Conservation (phyloP, 1,140 invertebrate species). For the Physella acuta region DNA sequence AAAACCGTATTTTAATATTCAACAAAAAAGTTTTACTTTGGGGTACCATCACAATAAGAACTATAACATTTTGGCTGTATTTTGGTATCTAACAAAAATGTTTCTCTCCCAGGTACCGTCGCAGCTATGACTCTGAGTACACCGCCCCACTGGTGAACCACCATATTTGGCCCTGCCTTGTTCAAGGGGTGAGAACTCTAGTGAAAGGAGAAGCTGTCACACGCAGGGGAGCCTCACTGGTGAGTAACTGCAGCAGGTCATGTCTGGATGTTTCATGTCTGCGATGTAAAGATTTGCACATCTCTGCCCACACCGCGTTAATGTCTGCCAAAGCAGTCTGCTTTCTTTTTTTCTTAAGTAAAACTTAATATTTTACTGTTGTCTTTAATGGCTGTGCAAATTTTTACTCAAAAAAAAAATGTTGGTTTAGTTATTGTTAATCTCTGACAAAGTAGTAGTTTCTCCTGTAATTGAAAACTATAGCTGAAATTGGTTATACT, state of each 20-base stretch:
- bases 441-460: no score
- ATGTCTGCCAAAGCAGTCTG: not conserved
- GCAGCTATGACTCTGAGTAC: constrained; percentile 60
- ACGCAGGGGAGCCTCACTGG: constrained; percentile 52
- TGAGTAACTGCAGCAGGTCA: constrained; percentile 14
- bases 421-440: not conserved
- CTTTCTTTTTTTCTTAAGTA: not conserved
- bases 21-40: no score
- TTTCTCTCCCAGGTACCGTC: constrained; percentile 60
- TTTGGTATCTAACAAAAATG: no score
- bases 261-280: not conserved
- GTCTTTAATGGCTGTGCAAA: not conserved
- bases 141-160: constrained; percentile 58
- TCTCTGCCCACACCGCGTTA: not conserved
- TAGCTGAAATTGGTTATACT: no score
- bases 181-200: constrained; percentile 48
- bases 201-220: constrained; percentile 58
- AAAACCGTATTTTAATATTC: no score
- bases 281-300: not conserved
- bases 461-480: no score
- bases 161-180: constrained; percentile 58
- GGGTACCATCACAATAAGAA: no score
- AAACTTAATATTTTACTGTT: not conserved
- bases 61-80: no score
- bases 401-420: not conserved